Base-by-base conservation (phyloP, 1,140 invertebrate species). In the Trachymyrmex cornetzi region DNA sequence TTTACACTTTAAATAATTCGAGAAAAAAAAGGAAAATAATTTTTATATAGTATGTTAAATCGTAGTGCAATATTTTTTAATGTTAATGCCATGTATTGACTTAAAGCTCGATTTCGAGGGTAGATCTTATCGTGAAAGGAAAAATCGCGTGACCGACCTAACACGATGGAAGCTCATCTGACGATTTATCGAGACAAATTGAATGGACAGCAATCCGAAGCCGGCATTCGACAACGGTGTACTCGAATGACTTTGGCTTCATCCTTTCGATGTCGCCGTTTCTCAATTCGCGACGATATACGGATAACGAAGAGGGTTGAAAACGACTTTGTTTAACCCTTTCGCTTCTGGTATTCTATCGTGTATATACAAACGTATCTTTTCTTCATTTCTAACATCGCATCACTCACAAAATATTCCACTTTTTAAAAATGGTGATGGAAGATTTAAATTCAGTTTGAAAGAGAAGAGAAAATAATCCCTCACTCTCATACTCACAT, bases 141-240 rank as follows among this genome's bases (percentile, higher is more conserved):
- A 82, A 82, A 82, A 57, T 59, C 22, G 14, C 48, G 59, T n/a
- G 59, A 9, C 44, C 34, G 22, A 34, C 9, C 30, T 44, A 48
- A 71, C 64, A 53, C 66, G 67, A 59, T 64, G 34, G 53, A 74
- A 61, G 67, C 55, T 38, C 80, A 12, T 34, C 24, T 19, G 53
- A 74, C 67, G 67, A 82, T 82, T 82, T 82, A 82, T 82, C 71
- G 67, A 61, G 80, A 82, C 67, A 82, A 74, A 74, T 82, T 82
- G 80, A 74, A 82, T 34, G 67, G 34, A 82, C 67, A 67, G 80
- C 67, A 61, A 82, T 82, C 38, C 80, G 53, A 38, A 59, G 38
- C 34, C 53, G 53, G 14, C 6, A 22, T 22, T 44, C 22, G 79
- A 71, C 55, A 72, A 30, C 67, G 27, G 19, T 38, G 1, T 55